Conservation (phyloP, 37 sponge, comb jelly and placozoan genomes). For the Hexactinellida sp. region DNA sequence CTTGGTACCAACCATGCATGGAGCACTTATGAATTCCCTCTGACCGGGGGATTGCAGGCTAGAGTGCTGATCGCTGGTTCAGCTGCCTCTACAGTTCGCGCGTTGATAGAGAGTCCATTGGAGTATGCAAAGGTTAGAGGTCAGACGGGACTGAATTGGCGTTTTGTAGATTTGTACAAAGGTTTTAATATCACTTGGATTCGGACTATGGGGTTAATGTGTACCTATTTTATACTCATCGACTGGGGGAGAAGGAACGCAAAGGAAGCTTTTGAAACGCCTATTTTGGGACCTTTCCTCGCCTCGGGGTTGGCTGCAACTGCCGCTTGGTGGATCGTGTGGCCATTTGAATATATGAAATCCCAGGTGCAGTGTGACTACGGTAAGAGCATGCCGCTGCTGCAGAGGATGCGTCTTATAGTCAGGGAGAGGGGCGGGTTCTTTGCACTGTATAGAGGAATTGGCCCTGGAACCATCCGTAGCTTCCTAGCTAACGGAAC, state of each 20-base stretch:
- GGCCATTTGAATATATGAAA: constrained; percentile 99
- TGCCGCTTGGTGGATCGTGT: constrained; percentile 94
- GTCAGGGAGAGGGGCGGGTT: constrained; percentile 71
- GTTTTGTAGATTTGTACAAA: constrained; percentile 55
- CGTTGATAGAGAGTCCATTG: constrained; percentile 87
- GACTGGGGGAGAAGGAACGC: constrained; percentile 62
- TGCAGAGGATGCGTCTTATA: constrained; percentile 39
- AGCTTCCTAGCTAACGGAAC: constrained; percentile 93
- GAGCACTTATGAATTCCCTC: constrained; percentile 41
- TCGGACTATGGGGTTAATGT: constrained; percentile 79
- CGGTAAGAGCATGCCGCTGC: constrained; percentile 43
- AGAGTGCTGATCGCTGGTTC: constrained; percentile 67
- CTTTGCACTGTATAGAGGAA: constrained; percentile 76
- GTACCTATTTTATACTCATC: constrained; percentile 75
- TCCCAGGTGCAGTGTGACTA: constrained; percentile 83
- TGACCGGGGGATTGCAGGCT: constrained; percentile 57
- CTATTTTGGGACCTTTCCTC: constrained; percentile 80
- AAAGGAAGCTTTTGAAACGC: constrained; percentile 44
- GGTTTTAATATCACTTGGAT: constrained; percentile 86
- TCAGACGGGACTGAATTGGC: constrained; percentile 72
- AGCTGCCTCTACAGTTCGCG: constrained; percentile 61
- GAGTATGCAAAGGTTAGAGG: constrained; percentile 80
- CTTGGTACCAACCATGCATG: constrained; percentile 25
- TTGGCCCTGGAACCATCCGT: constrained; percentile 83
- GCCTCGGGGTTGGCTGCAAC: constrained; percentile 79